phyloP scores from a whole-genome alignment of 2,113 vertebrate species.

The Pseudois nayaur region DNA sequence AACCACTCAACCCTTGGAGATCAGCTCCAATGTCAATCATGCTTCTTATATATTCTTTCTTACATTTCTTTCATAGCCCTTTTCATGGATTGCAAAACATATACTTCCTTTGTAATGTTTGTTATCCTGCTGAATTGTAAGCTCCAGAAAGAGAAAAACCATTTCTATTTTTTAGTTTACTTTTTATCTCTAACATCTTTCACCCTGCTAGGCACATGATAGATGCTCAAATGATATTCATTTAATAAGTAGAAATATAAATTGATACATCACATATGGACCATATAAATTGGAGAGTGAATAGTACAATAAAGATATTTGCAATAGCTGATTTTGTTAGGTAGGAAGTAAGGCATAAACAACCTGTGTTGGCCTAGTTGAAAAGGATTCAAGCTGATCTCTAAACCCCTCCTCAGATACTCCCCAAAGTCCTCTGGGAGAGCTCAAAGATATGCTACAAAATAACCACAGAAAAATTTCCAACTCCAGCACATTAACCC shows the following conservation, averaged over 20 bases:
- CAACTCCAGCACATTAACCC: background rate
- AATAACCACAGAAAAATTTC: background rate
- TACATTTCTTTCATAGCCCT: background rate
- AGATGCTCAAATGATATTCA: background rate
- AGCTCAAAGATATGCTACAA: background rate
- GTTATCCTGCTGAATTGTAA: background rate
- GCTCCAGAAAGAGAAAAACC: background rate
- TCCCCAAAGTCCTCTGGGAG: background rate
- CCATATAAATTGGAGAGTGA: background rate
- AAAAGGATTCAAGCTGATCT: background rate
- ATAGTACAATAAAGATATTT: background rate
- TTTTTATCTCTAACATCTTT: background rate
- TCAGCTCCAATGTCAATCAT: background rate
- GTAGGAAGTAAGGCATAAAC: background rate
- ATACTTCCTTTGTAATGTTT: background rate
- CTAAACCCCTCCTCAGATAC: background rate
- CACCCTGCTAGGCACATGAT: background rate
- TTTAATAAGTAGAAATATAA: background rate
- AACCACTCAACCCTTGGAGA: background rate
- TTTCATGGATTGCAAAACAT: background rate
- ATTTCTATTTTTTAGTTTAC: background rate
- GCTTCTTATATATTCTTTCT: background rate
- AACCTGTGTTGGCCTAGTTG: background rate
- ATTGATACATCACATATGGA: background rate
- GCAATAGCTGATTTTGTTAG: background rate